Evolutionary conservation across 2,797 vertebrate genomes (phyloP), one percentile per base, ranked within the genome.

Genomic region (Acestrorhynchus altus): DNA sequence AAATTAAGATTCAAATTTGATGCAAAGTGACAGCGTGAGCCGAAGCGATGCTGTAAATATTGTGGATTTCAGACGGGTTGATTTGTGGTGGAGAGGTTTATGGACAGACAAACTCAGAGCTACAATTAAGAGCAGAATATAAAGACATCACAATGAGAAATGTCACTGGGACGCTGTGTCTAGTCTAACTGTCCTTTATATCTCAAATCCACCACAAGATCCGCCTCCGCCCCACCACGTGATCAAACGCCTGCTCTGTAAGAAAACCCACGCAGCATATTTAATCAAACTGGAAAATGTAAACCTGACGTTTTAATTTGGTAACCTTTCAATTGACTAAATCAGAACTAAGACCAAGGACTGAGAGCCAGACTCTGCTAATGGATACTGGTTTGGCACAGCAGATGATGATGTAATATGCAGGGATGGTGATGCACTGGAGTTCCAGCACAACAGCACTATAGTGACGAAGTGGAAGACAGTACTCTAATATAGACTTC

Each of bases 391-490:
- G 26, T 12, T 66, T 28, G 7, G 44, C 16, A 22, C 26, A 59
- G 18, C 20, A 35, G n/a, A 64, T 20, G 39, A 20, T 78, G 59
- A 56, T 65, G 76, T 26, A 70, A 69, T 67, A 1, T 51, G n/a
- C 16, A 63, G n/a, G 18, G n/a, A n/a, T 13, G 35, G 13, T 46
- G 47, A 64, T 56, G 12, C 12, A 71, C 52, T 56, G n/a, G 22
- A 10, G 2, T 20, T 56, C 2, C n/a, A n/a, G n/a, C 11, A 20
- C 12, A 56, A 13, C 5, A 69, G 4, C 6, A 52, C 9, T 52
- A n/a, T 26, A 35, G 26, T 16, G n/a, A n/a, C n/a, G n/a, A n/a
- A 28, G 10, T 20, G 28, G 24, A 26, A 31, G 28, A 35, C 6
- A 11, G 16, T 7, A 4, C 35, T 28, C 15, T 60, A 31, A 60